Percentiles rank a stretch among this genome's conserved stretches.
phyloP scores from a whole-genome alignment of 2,888 invertebrate genomes.

The Nomada fabriciana region DNA sequence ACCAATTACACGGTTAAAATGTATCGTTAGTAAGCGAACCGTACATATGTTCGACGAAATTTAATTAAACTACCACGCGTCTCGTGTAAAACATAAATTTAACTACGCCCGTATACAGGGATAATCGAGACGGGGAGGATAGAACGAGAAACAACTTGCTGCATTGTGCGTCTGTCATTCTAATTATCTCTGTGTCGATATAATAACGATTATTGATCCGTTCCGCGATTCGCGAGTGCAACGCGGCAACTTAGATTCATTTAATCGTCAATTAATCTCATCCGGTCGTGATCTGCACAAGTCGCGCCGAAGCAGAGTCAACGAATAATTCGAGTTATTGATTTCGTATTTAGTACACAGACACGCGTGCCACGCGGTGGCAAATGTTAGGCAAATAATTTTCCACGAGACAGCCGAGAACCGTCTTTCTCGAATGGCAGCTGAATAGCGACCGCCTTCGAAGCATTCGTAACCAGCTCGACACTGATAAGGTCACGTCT shows the following conservation, averaged over 20 bases:
- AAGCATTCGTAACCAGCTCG: too few relatives aligned
- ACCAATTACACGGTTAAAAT: constrained; percentile 53
- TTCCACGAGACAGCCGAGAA: too few relatives aligned
- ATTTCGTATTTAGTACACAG: too few relatives aligned
- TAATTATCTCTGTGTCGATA: background rate
- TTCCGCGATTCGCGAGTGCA: background rate
- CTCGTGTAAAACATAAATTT: constrained; percentile 8
- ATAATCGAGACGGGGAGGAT: background rate
- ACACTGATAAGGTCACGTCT: too few relatives aligned
- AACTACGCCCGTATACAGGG: too few relatives aligned
- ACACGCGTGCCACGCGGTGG: too few relatives aligned
- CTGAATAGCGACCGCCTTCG: too few relatives aligned
- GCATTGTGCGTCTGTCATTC: too few relatives aligned
- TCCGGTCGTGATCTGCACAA: background rate
- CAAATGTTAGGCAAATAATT: too few relatives aligned
- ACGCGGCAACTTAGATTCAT: background rate
- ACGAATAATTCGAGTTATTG: too few relatives aligned
- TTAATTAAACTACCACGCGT: constrained; percentile 35
- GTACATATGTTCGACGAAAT: constrained; percentile 31
- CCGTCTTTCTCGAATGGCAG: too few relatives aligned
- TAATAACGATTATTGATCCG: background rate
- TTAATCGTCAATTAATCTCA: background rate
- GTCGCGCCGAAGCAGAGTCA: too few relatives aligned
- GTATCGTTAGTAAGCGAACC: constrained; percentile 20
- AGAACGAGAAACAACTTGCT: background rate